phyloP scores from a whole-genome alignment of 2,888 invertebrate genomes.

The Eledone cirrhosa region DNA sequence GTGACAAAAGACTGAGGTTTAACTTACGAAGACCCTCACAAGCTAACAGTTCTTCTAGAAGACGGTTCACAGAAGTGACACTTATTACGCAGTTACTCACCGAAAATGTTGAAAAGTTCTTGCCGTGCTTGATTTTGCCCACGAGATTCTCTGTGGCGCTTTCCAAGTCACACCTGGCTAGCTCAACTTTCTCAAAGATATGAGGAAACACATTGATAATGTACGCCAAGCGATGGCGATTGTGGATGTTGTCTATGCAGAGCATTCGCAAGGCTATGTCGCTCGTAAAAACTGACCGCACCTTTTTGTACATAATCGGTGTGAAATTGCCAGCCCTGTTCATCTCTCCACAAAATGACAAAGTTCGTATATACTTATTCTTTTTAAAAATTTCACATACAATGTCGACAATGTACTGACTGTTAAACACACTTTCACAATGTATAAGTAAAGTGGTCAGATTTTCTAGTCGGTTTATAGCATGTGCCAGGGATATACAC shows the following conservation, averaged over 20 bases:
- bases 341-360: slow-evolving; percentile 17
- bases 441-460: slow-evolving; percentile 17
- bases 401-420: slow-evolving; percentile 15
- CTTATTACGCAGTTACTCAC: background rate
- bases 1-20: slow-evolving; percentile 26
- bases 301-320: slow-evolving; percentile 17
- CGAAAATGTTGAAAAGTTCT: slow-evolving; percentile 16
- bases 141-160: slow-evolving; percentile 4
- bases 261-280: slow-evolving; percentile 17
- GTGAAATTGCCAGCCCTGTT: slow-evolving; percentile 18
- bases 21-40: background rate
- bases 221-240: slow-evolving; percentile 17
- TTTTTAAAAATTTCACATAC: slow-evolving; percentile 23
- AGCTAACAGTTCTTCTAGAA: background rate
- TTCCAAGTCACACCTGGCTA: slow-evolving; percentile 14
- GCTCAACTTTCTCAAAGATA: slow-evolving; percentile 12
- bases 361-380: slow-evolving; percentile 11
- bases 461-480: slow-evolving; percentile 15
- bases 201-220: slow-evolving; percentile 20
- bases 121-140: background rate
- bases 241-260: slow-evolving; percentile 21
- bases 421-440: slow-evolving; percentile 26
- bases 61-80: background rate
- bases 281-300: background rate
- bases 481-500: slow-evolving; percentile 22